These are phyloP conservation scores for Dendroctonus ponderosae DNA, from an alignment of 1,140 invertebrate species.

Conservation along the genomic window DNA sequence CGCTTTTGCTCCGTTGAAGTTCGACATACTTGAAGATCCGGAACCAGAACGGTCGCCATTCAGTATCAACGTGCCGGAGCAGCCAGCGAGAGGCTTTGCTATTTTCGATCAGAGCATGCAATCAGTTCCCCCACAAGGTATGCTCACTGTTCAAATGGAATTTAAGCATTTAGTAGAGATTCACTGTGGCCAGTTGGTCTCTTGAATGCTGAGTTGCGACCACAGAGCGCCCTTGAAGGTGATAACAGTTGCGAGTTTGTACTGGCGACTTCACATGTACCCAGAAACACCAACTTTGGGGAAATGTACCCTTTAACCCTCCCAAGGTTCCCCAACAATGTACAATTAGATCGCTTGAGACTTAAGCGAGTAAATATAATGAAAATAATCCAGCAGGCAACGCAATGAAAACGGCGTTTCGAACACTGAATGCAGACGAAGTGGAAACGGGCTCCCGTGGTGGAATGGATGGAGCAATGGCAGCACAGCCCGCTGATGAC, in stretches of 20 bases:
- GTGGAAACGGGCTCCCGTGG: constrained; percentile 49
- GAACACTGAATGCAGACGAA: constrained; percentile 46
- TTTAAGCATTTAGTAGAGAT: neutral
- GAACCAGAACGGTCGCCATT: constrained; percentile 1
- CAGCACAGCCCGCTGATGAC: constrained; percentile 47
- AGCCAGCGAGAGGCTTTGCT: constrained; percentile 25
- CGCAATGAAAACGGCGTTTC: constrained; percentile 49
- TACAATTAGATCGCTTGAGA: too few species aligned
- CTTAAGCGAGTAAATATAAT: too few species aligned
- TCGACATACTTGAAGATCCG: constrained; percentile 11
- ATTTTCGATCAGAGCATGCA: constrained; percentile 39
- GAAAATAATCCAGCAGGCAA: constrained; percentile 28
- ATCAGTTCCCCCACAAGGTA: constrained; percentile 35
- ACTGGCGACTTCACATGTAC: too few species aligned
- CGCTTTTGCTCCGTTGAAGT: constrained; percentile 9
- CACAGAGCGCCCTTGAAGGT: too few species aligned
- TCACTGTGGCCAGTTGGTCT: neutral
- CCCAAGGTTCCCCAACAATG: too few species aligned
- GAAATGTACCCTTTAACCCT: too few species aligned
- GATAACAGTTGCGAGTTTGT: too few species aligned
- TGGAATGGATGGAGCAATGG: constrained; percentile 46
- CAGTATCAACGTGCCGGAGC: neutral
- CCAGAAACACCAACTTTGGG: too few species aligned
- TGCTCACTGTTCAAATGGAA: neutral
- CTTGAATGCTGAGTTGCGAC: constrained; percentile 1